phyloP scores from a whole-genome alignment of 2,113 vertebrate genomes.

The Halichoerus grypus region DNA sequence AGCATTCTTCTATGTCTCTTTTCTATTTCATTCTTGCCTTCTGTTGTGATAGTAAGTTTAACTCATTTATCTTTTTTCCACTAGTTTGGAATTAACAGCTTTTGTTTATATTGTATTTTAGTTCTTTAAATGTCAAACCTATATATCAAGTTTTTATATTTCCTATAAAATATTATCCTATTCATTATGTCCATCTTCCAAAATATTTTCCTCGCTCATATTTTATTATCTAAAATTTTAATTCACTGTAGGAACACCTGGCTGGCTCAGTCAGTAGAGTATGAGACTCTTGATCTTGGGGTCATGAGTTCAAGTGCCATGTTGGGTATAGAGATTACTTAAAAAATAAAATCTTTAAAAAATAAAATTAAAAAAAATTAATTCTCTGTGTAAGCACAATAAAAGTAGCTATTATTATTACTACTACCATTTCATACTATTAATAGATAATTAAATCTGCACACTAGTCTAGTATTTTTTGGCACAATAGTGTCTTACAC shows the following conservation, averaged over 20 bases:
- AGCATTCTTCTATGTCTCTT: neutral
- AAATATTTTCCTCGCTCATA: neutral
- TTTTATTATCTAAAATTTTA: neutral
- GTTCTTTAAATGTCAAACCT: neutral
- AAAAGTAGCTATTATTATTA: neutral
- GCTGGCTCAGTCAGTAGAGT: neutral
- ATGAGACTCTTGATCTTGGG: neutral
- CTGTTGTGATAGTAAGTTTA: neutral
- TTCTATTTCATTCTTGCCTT: neutral
- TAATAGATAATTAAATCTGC: neutral
- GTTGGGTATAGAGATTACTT: neutral
- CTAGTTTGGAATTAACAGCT: neutral
- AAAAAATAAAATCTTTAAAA: neutral
- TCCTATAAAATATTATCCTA: neutral
- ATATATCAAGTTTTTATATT: neutral
- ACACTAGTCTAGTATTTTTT: neutral
- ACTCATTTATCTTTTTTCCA: neutral
- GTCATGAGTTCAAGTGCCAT: neutral
- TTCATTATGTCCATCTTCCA: neutral
- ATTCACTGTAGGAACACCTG: neutral
- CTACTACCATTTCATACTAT: neutral
- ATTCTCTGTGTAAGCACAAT: neutral
- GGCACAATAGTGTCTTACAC: neutral
- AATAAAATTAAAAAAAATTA: neutral
- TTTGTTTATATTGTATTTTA: neutral